phyloP scores from a whole-genome alignment of 2,797 vertebrate species.

The Lacerta bilineata region DNA sequence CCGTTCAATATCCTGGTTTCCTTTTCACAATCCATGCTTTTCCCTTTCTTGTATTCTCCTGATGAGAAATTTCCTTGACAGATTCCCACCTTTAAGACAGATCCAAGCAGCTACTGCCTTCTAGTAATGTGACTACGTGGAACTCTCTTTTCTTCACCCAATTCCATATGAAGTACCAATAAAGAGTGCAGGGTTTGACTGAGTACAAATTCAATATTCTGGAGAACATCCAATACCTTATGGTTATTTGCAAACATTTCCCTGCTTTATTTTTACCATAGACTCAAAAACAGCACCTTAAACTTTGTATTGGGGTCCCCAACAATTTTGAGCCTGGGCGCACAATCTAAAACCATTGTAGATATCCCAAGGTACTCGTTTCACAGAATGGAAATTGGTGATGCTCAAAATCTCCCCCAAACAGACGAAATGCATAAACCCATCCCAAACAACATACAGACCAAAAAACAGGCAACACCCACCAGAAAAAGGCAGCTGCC shows the following conservation, averaged over 20 bases:
- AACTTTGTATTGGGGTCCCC: too few relatives aligned
- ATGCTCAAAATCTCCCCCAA: too few relatives aligned
- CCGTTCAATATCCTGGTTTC: neutral
- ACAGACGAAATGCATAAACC: too few relatives aligned
- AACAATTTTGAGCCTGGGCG: too few relatives aligned
- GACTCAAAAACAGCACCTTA: neutral
- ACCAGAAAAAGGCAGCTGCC: too few relatives aligned
- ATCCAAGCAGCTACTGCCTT: neutral
- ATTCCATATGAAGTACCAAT: neutral
- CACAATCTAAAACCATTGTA: too few relatives aligned
- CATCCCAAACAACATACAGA: too few relatives aligned
- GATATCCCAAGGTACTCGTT: too few relatives aligned
- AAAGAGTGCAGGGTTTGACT: neutral
- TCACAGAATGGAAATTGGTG: too few relatives aligned
- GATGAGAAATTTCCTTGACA: neutral
- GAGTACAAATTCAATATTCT: neutral
- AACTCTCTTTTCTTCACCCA: neutral
- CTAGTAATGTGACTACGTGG: neutral
- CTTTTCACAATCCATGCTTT: neutral
- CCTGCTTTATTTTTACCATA: neutral
- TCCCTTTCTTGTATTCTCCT: neutral
- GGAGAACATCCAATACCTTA: neutral
- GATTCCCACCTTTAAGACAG: neutral
- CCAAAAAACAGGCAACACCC: too few relatives aligned
- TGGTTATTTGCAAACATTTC: neutral